phyloP scores from a whole-genome alignment of 1,140 invertebrate species.

The Helicoverpa armigera region DNA sequence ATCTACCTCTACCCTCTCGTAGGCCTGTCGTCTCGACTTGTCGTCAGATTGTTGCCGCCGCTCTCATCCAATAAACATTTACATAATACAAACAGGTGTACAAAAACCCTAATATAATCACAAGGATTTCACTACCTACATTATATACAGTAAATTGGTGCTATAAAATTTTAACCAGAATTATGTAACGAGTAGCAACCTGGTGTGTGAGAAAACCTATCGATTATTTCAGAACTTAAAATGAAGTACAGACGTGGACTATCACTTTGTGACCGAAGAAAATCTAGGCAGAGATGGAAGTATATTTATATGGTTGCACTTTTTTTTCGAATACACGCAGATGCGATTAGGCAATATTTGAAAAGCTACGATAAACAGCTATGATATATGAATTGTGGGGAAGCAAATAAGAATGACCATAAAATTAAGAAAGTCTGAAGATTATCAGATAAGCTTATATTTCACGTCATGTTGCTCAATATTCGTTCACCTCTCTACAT shows the following conservation, averaged over 20 bases:
- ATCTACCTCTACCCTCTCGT: slow-evolving; percentile 70
- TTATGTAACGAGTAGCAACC: slow-evolving; percentile 37
- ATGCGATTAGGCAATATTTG: too few relatives aligned
- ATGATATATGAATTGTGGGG: too few relatives aligned
- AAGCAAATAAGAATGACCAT: neutral
- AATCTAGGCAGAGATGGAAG: neutral
- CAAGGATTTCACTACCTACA: slow-evolving; percentile 65
- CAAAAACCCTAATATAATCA: slow-evolving; percentile 76
- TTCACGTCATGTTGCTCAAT: neutral
- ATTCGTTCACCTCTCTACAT: neutral
- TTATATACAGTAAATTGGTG: slow-evolving; percentile 59
- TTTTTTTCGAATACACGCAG: too few relatives aligned
- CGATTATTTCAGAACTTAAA: neutral
- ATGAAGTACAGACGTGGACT: slow-evolving; percentile 17
- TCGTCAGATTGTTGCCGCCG: slow-evolving; percentile 73
- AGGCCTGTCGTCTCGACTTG: slow-evolving; percentile 68
- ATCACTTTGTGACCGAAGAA: slow-evolving; percentile 14
- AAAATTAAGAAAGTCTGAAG: neutral
- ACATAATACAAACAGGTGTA: slow-evolving; percentile 82
- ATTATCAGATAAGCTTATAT: neutral
- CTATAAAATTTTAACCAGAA: slow-evolving; percentile 50
- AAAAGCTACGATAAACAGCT: too few relatives aligned
- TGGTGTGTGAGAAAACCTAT: neutral
- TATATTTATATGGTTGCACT: too few relatives aligned
- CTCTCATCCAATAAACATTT: slow-evolving; percentile 81